phyloP scores from a whole-genome alignment of 2,113 vertebrate species.

The Epinephelus cyanopodus region DNA sequence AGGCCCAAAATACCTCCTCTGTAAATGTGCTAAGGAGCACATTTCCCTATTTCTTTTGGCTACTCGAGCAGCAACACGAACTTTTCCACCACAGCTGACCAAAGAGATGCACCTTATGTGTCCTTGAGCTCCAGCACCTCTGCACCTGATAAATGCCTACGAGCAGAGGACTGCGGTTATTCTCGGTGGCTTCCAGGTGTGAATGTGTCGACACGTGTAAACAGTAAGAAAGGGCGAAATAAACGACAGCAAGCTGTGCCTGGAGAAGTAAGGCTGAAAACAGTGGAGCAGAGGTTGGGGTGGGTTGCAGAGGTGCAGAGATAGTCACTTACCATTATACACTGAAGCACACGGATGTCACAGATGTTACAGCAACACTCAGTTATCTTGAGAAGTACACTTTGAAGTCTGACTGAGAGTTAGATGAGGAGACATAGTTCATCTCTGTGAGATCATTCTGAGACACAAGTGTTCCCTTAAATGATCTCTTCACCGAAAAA shows the following conservation, averaged over 20 bases:
- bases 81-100: conserved; percentile 6
- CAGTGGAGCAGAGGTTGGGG: background rate
- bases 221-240: background rate
- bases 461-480: background rate
- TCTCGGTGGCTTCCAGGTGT: conserved; percentile 12
- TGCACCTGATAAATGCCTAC: conserved; percentile 9
- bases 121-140: background rate
- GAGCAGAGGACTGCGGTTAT: conserved; percentile 15
- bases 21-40: background rate
- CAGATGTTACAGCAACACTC: conserved; percentile 13
- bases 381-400: background rate
- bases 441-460: background rate
- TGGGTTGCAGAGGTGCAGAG: conserved; percentile 7
- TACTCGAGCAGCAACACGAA: background rate
- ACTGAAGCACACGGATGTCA: conserved; percentile 3
- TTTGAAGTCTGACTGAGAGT: background rate
- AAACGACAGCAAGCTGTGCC: background rate
- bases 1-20: background rate
- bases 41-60: background rate
- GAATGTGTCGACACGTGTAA: conserved; percentile 22
- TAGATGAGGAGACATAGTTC: background rate
- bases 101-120: background rate
- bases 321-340: background rate
- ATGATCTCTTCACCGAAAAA: background rate
- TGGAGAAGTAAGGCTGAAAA: conserved; percentile 25